Evolutionary conservation across 2,888 invertebrate species (phyloP).

Genomic region (Caradrina clavipalpis): DNA sequence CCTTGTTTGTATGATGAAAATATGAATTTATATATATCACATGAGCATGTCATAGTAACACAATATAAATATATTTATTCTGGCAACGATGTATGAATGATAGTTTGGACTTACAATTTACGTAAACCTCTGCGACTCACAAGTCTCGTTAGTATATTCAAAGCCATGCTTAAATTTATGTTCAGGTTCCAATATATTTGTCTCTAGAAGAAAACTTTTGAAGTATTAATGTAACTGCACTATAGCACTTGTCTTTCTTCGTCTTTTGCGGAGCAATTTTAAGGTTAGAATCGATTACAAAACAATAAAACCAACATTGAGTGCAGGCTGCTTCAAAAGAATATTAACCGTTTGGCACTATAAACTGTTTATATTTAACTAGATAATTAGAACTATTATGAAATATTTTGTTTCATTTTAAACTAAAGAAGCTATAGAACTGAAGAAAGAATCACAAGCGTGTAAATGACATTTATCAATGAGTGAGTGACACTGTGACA

Average conservation of each 20-base stretch:
- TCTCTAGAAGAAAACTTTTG: background rate
- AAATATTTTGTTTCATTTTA: background rate
- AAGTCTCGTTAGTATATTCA: slow-evolving; percentile 70
- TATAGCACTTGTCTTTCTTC: background rate
- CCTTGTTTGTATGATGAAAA: background rate
- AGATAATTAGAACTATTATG: background rate
- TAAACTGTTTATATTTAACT: background rate
- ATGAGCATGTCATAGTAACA: slow-evolving; percentile 4
- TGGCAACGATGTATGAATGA: slow-evolving; percentile 25
- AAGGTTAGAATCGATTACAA: slow-evolving; percentile 40
- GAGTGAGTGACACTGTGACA: no score
- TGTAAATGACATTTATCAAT: slow-evolving; percentile 7
- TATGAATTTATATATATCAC: background rate
- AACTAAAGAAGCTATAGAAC: background rate
- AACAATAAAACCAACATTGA: slow-evolving; percentile 1
- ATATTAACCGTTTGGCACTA: background rate
- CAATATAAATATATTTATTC: slow-evolving; percentile 10
- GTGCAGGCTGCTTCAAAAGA: background rate
- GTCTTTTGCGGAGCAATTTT: slow-evolving; percentile 4
- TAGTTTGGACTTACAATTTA: slow-evolving; percentile 76
- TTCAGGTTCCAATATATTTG: background rate
- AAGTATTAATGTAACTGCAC: slow-evolving; percentile 6
- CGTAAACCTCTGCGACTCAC: slow-evolving; percentile 72
- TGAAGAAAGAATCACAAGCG: slow-evolving; percentile 17
- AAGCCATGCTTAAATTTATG: slow-evolving; percentile 67